Conservation (phyloP, 2,888 invertebrate species). For the Papilio elwesi region DNA sequence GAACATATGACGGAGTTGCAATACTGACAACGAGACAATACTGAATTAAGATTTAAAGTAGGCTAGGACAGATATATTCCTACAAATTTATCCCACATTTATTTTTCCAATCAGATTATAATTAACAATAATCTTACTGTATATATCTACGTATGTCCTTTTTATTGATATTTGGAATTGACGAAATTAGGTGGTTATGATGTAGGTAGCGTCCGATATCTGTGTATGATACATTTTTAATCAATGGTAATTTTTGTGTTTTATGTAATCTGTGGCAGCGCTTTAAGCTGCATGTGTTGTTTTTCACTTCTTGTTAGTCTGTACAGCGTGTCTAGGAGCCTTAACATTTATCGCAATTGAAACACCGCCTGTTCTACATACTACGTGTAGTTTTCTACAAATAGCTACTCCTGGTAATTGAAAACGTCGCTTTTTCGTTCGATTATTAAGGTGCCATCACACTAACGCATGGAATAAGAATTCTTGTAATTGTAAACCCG, state of each 20-base stretch:
- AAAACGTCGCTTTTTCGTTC: neutral
- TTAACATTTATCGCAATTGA: slow-evolving; percentile 5
- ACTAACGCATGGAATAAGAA: neutral
- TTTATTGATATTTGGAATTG: slow-evolving; percentile 40
- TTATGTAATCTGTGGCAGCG: slow-evolving; percentile 1
- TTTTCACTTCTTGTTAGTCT: slow-evolving; percentile 7
- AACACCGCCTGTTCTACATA: slow-evolving; percentile 7
- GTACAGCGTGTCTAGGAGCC: slow-evolving; percentile 25
- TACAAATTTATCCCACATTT: slow-evolving; percentile 31
- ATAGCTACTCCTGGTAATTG: slow-evolving; percentile 26
- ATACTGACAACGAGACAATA: slow-evolving; percentile 17
- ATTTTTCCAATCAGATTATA: slow-evolving; percentile 26
- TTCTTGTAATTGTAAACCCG: neutral
- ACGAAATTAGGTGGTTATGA: slow-evolving; percentile 30
- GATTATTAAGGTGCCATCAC: slow-evolving; percentile 9
- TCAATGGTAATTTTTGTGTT: neutral
- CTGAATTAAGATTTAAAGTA: slow-evolving; percentile 28
- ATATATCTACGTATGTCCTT: slow-evolving; percentile 39
- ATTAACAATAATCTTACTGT: slow-evolving; percentile 38
- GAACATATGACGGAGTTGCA: slow-evolving; percentile 28
- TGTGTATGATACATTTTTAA: neutral
- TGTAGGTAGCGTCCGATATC: neutral
- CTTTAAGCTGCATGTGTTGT: slow-evolving; percentile 5
- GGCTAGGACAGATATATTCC: slow-evolving; percentile 34
- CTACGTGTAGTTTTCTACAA: slow-evolving; percentile 25